Percentiles rank a stretch among this genome's conserved stretches.
These are phyloP conservation scores for Acanthoscelides obtectus DNA, from an alignment of 2,888 invertebrate genomes.

Conservation along the genomic window DNA sequence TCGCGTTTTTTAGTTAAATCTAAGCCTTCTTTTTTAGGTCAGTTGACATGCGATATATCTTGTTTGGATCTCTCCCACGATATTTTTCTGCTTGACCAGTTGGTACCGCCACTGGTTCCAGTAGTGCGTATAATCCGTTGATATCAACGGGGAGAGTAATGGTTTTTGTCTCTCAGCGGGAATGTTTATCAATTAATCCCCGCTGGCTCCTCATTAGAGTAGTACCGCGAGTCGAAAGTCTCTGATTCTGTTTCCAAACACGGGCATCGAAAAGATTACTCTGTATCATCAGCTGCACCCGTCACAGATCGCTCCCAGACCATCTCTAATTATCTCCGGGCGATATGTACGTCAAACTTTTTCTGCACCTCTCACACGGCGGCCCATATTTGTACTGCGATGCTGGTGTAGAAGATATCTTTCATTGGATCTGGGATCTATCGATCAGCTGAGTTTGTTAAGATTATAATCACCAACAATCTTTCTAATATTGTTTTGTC, in stretches of 20 bases:
- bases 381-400: background rate
- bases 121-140: background rate
- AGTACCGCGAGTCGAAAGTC: background rate
- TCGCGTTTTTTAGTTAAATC: too few relatives aligned
- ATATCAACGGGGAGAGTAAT: background rate
- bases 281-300: background rate
- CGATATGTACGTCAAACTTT: background rate
- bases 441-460: too few relatives aligned
- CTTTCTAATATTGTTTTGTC: too few relatives aligned
- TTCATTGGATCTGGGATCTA: too few relatives aligned
- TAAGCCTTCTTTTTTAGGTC: too few relatives aligned
- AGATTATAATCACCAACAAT: too few relatives aligned
- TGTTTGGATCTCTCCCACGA: too few relatives aligned
- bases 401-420: too few relatives aligned
- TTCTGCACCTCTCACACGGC: background rate
- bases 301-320: background rate
- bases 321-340: background rate
- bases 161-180: background rate
- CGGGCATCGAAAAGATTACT: background rate
- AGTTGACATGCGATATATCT: too few relatives aligned
- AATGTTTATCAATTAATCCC: background rate
- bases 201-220: background rate
- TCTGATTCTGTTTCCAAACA: background rate
- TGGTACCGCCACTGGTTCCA: background rate
- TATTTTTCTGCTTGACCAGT: too few relatives aligned